Conservation (phyloP, 1,140 invertebrate species). For the Papilio polyxenes region DNA sequence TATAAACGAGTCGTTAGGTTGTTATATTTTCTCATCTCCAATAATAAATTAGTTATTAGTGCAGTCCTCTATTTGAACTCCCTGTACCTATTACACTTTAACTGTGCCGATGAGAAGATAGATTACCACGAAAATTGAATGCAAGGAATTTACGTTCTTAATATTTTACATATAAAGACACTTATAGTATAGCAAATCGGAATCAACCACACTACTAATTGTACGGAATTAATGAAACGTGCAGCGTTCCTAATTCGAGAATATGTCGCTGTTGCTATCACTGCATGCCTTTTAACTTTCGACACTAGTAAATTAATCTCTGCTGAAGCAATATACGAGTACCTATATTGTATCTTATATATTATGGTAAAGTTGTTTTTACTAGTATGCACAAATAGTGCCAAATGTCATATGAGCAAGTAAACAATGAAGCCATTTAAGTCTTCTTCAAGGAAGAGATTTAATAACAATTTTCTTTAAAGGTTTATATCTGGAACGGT, state of each 20-base stretch:
- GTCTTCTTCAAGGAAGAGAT: not conserved
- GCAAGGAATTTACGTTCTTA: constrained; percentile 18
- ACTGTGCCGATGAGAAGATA: constrained; percentile 17
- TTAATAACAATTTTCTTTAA: not conserved
- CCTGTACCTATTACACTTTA: not conserved
- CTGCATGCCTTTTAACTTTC: constrained; percentile 33
- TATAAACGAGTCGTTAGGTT: not conserved
- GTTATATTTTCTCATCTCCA: not conserved
- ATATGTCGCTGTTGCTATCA: constrained; percentile 36
- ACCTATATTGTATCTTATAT: not conserved
- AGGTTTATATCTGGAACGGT: not conserved
- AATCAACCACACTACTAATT: constrained; percentile 31
- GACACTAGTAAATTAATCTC: constrained; percentile 19
- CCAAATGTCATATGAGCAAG: constrained; percentile 1
- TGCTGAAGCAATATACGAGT: not conserved
- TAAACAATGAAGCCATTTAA: not conserved
- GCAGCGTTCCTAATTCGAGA: constrained; percentile 37
- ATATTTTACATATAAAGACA: not conserved
- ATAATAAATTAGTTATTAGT: constrained; percentile 33
- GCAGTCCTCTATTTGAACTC: constrained; percentile 12
- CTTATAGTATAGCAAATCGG: not conserved
- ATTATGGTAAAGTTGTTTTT: not conserved
- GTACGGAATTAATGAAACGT: constrained; percentile 36
- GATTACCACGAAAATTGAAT: not conserved
- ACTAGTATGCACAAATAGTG: not conserved